phyloP scores from a whole-genome alignment of 2,113 vertebrate species.

The Pycnonotus jocosus region DNA sequence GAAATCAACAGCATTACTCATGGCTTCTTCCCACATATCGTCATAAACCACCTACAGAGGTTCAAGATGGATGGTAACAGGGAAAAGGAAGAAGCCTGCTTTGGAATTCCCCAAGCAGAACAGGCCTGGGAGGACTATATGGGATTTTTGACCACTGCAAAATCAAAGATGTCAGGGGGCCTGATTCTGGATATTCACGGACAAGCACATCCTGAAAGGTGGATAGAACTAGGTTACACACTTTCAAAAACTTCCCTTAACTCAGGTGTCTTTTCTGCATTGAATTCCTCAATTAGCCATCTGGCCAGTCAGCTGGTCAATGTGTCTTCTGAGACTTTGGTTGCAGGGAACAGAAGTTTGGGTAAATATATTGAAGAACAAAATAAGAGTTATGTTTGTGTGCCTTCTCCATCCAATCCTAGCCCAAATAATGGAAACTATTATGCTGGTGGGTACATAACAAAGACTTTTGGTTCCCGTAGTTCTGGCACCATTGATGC shows the following conservation, averaged over 20 bases:
- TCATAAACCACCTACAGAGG: conserved; percentile 58
- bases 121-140: conserved; percentile 59
- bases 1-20: conserved; percentile 37
- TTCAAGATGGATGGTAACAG: conserved; percentile 65
- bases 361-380: conserved; percentile 48
- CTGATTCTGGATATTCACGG: conserved; percentile 60
- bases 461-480: conserved; percentile 38
- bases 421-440: conserved; percentile 51
- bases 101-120: conserved; percentile 49
- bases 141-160: conserved; percentile 47
- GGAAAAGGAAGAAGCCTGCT: conserved; percentile 43
- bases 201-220: conserved; percentile 52
- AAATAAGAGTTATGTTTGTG: conserved; percentile 31
- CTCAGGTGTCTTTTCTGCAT: background rate
- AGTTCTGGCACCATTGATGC: conserved; percentile 32
- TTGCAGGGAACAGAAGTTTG: conserved; percentile 46
- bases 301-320: conserved; percentile 27
- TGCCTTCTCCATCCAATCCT: conserved; percentile 61
- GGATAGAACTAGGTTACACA: conserved; percentile 62
- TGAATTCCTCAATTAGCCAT: background rate
- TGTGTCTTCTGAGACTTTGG: conserved; percentile 14
- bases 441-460: conserved; percentile 55
- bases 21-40: conserved; percentile 38
- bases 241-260: conserved; percentile 53
- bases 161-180: conserved; percentile 12